Base-by-base conservation (phyloP, 2,888 invertebrate genomes). In the Leptothorax acervorum region DNA sequence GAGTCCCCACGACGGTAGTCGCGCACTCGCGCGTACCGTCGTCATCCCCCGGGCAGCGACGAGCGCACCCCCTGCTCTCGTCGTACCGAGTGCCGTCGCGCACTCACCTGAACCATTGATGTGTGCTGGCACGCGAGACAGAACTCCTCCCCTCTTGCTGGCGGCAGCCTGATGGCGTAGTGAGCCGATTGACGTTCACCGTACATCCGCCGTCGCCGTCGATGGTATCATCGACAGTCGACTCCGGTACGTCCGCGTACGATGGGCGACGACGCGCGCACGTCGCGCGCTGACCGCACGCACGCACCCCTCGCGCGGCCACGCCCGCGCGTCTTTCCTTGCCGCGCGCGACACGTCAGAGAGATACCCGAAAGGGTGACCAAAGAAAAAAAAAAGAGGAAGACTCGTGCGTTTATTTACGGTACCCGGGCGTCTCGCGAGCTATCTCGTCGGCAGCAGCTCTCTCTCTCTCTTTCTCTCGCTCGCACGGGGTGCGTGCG, bases 101-200 rank as follows among this genome's bases (percentile, higher is more conserved):
- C 28, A 63, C 93, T 92, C 73, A 94, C 94, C 93, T 94, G 93
- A 92, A 94, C 89, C 94, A 94, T 94, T 93, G 94, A 93, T 92
- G 91, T 92, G 90, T 92, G 90, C 85, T 89, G 91, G 75, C 92
- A 91, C 88, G 90, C 91, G 83, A 91, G 88, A 88, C 91, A 89
- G 66, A 92, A 87, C 78, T 90, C 90, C 84, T 87, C 89, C 87
- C 85, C 86, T 85, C 83, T 88, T 66, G 62, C 85, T 82, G 65
- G 86, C 88, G 88, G 86, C 86, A 88, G 88, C 83, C 90, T 84
- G 85, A 87, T 83, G 85, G 90, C 84, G 84, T 88, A 90, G 87
- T 89, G 89, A 88, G 88, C 91, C 91, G 90, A 86, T 71, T 85
- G 87, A 88, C 88, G 90, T 89, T 90, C 88, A 88, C 86, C 87